Conservation (phyloP, 35 echinoderm and acorn worm genomes). For the Lytechinus variegatus region DNA sequence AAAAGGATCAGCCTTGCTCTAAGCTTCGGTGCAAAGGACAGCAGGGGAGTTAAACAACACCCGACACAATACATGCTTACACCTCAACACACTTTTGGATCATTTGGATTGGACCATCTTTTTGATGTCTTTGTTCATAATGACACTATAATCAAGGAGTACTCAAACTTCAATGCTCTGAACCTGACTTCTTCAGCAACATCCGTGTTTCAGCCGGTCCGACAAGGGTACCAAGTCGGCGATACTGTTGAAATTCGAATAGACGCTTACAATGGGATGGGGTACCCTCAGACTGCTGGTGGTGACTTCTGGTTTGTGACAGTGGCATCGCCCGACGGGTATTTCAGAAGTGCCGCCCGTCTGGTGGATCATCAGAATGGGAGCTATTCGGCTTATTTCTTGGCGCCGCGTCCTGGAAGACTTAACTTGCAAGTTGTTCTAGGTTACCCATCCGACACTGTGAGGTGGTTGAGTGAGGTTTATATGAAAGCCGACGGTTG, state of each 20-base stretch:
- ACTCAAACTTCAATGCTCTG: neutral
- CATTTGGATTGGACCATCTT: neutral
- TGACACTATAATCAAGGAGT: neutral
- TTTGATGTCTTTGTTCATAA: neutral
- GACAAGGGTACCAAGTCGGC: neutral
- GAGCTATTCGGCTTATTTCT: slow-evolving; percentile 36
- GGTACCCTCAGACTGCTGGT: neutral
- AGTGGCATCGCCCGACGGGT: neutral
- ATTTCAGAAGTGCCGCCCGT: neutral
- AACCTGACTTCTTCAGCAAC: neutral
- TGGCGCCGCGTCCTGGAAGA: neutral
- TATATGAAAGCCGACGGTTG: slow-evolving; percentile 35
- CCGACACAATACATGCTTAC: neutral
- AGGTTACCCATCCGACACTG: neutral
- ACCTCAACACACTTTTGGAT: neutral
- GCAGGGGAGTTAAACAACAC: neutral
- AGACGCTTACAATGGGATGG: neutral
- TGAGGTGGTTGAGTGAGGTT: slow-evolving; percentile 18
- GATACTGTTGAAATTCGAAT: slow-evolving; percentile 10
- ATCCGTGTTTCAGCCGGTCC: neutral
- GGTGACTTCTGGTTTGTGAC: slow-evolving; percentile 41
- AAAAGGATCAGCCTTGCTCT: neutral
- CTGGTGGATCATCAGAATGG: slow-evolving; percentile 41
- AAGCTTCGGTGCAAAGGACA: neutral
- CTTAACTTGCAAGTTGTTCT: neutral